phyloP scores from a whole-genome alignment of 2,113 vertebrate genomes.

The Podocnemis expansa region DNA sequence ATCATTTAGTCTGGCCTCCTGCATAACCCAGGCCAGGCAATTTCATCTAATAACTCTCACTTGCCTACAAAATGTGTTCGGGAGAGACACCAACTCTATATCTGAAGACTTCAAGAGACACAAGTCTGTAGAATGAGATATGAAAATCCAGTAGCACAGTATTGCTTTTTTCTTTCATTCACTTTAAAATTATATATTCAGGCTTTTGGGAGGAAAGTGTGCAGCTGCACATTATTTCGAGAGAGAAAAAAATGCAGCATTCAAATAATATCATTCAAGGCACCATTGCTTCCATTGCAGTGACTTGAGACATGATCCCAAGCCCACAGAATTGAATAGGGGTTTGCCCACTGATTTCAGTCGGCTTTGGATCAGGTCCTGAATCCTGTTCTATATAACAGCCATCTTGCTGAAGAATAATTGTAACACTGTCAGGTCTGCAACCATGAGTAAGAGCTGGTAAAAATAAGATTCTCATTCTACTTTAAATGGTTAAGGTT shows the following conservation, averaged over 20 bases:
- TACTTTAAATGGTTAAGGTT: conserved; percentile 1
- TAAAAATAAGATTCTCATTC: conserved; percentile 16
- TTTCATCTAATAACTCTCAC: not conserved
- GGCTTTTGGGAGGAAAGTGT: not conserved
- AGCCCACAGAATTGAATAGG: conserved; percentile 36
- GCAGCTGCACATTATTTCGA: not conserved
- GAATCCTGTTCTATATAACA: conserved; percentile 10
- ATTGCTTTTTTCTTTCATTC: not conserved
- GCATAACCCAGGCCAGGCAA: not conserved
- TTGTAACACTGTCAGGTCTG: conserved; percentile 1
- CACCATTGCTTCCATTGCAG: not conserved
- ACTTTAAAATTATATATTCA: not conserved
- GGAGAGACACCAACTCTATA: not conserved
- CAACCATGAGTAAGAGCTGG: not conserved
- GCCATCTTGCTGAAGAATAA: not conserved
- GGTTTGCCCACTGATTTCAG: not conserved
- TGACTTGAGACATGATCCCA: conserved; percentile 41
- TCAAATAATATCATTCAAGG: not conserved
- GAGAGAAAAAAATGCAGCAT: not conserved
- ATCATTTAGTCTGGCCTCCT: not conserved
- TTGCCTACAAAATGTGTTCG: not conserved
- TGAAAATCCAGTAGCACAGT: not conserved
- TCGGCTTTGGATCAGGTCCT: conserved; percentile 4
- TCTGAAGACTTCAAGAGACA: not conserved
- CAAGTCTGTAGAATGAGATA: not conserved